Conservation (phyloP, 2,113 vertebrate genomes). For the Picathartes gymnocephalus region DNA sequence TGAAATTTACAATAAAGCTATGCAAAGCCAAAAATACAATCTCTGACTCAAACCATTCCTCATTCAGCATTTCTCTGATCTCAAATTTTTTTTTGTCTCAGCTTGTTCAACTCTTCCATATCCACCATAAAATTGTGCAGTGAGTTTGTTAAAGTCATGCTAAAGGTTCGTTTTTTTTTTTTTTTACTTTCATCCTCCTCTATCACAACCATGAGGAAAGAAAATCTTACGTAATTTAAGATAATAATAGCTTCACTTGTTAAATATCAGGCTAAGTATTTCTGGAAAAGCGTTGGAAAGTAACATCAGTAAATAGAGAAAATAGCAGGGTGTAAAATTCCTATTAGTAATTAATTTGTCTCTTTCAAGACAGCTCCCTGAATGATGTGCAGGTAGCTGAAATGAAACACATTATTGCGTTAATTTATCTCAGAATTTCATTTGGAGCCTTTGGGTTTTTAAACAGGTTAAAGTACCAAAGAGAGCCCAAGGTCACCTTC, state of each 20-base stretch:
- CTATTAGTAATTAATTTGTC: slow-evolving; percentile 41
- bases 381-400: background rate
- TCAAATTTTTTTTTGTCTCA: background rate
- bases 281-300: background rate
- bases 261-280: slow-evolving; percentile 29
- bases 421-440: background rate
- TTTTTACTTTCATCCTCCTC: background rate
- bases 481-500: background rate
- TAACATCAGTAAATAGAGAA: slow-evolving; percentile 43
- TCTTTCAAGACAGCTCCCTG: slow-evolving; percentile 26
- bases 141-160: background rate
- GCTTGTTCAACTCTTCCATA: background rate
- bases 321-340: slow-evolving; percentile 37
- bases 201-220: background rate
- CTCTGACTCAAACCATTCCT: background rate
- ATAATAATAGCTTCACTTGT: slow-evolving; percentile 34
- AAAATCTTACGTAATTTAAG: slow-evolving; percentile 37
- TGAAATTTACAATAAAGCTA: background rate
- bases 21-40: background rate
- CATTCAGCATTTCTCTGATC: background rate
- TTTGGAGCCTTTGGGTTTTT: background rate
- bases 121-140: background rate
- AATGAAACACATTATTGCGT: background rate
- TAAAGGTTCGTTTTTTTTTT: background rate
- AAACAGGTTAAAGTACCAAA: background rate